These are phyloP conservation scores for Cyclophora punctaria DNA, from an alignment of 2,888 invertebrate species.

Conservation along the genomic window DNA sequence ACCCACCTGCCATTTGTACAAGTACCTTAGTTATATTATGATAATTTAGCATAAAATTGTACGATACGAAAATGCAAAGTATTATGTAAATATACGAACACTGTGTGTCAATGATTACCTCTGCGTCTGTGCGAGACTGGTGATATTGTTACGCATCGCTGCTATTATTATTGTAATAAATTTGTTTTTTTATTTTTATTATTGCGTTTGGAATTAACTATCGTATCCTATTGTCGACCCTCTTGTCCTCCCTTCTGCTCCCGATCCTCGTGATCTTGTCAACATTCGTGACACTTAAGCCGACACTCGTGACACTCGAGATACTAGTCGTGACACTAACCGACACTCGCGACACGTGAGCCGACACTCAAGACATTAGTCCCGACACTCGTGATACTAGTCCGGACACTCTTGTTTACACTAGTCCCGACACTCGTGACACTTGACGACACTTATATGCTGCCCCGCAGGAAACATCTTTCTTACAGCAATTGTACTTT, in stretches of 20 bases:
- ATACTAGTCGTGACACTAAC: no score
- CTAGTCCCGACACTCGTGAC: no score
- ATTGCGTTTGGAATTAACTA: background rate
- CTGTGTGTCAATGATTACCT: conserved; percentile 61
- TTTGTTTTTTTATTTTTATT: conserved; percentile 63
- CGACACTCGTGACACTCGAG: no score
- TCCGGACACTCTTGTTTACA: no score
- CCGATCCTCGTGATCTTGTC: background rate
- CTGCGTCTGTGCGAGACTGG: conserved; percentile 44
- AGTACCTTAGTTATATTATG: conserved; percentile 29
- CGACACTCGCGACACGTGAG: no score
- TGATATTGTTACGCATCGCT: conserved; percentile 71
- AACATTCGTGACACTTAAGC: no score
- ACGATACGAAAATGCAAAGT: conserved; percentile 32
- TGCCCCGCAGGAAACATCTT: no score
- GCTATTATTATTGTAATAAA: conserved; percentile 61
- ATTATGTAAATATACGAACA: conserved; percentile 62
- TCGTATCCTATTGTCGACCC: no score
- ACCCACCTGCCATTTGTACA: conserved; percentile 26
- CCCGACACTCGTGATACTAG: no score
- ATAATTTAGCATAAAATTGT: conserved; percentile 7
- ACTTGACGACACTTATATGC: no score
- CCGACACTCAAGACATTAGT: no score
- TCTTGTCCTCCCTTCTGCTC: background rate
- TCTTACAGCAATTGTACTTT: no score